Percentiles rank a stretch among this genome's conserved stretches.
These are phyloP conservation scores for Papilio elwesi DNA, from an alignment of 2,888 invertebrate genomes.

Conservation along the genomic window DNA sequence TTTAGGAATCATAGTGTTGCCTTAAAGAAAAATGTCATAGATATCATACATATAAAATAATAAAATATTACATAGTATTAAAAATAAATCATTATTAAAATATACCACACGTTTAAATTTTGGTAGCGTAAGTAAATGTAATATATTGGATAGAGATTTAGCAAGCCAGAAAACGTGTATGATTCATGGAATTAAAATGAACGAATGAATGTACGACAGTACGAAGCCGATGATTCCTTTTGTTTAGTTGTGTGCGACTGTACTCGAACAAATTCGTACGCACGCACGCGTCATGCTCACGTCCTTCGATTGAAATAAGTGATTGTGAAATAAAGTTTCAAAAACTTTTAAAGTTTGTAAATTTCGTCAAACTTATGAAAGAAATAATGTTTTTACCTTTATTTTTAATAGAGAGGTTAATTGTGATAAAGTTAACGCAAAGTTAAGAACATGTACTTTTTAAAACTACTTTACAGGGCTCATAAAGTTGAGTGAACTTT, in stretches of 20 bases:
- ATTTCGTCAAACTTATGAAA: constrained; percentile 8
- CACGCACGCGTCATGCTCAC: constrained; percentile 55
- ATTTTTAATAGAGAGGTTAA: neutral
- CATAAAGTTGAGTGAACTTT: constrained; percentile 80
- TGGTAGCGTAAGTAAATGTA: too few relatives aligned
- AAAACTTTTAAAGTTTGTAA: constrained; percentile 66
- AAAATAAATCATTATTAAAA: too few relatives aligned
- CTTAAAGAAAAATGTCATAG: too few relatives aligned
- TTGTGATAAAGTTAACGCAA: constrained; percentile 24
- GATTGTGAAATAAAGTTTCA: constrained; percentile 70
- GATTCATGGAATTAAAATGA: neutral
- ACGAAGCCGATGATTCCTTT: constrained; percentile 3
- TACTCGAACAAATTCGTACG: constrained; percentile 43
- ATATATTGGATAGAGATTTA: too few relatives aligned
- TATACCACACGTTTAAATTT: too few relatives aligned
- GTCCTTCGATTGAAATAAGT: constrained; percentile 59
- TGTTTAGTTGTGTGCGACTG: constrained; percentile 40
- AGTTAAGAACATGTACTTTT: constrained; percentile 35
- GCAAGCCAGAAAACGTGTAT: too few relatives aligned
- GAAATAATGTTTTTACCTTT: constrained; percentile 7
- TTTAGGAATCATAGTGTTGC: too few relatives aligned
- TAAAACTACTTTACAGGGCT: constrained; percentile 51
- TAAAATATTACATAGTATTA: too few relatives aligned
- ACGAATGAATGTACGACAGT: constrained; percentile 12
- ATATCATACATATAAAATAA: too few relatives aligned